These are phyloP conservation scores for Dunckerocampus dactyliophorus DNA, from an alignment of 2,113 vertebrate genomes.

Conservation along the genomic window DNA sequence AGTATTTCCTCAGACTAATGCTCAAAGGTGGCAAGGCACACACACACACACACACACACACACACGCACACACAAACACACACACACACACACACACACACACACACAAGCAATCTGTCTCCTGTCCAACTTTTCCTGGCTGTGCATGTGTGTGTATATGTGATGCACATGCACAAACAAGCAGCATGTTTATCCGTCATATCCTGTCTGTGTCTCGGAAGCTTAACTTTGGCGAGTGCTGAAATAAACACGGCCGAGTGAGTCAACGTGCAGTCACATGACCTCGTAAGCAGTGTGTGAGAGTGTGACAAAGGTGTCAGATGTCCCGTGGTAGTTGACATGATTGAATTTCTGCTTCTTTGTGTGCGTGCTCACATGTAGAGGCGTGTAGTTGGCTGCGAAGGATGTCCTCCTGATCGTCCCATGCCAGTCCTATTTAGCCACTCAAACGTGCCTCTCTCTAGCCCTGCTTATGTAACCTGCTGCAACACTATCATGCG, in stretches of 20 bases:
- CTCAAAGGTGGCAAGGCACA: slow-evolving; percentile 50
- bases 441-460: slow-evolving; percentile 22
- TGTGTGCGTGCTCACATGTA: slow-evolving; percentile 2
- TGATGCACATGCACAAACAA: slow-evolving; percentile 36
- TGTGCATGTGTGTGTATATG: slow-evolving; percentile 26
- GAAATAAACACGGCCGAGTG: slow-evolving; percentile 22
- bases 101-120: slow-evolving; percentile 4
- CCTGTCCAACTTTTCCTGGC: slow-evolving; percentile 3
- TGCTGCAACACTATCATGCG: not conserved
- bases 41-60: not conserved
- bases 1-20: slow-evolving; percentile 62
- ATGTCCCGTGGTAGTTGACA: not conserved
- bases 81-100: not conserved
- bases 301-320: slow-evolving; percentile 5
- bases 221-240: slow-evolving; percentile 6
- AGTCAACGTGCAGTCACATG: slow-evolving; percentile 8
- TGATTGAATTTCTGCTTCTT: not conserved
- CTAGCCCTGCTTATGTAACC: slow-evolving; percentile 34
- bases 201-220: slow-evolving; percentile 44
- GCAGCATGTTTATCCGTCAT: slow-evolving; percentile 48
- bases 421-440: slow-evolving; percentile 41
- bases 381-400: slow-evolving; percentile 25
- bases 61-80: slow-evolving; percentile 6
- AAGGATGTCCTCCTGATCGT: slow-evolving; percentile 29
- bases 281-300: slow-evolving; percentile 1